A percentile compares a stretch with the other conserved stretches of the same genome.
These are phyloP conservation scores for Vicugna pacos DNA, from an alignment of 2,113 vertebrate species.

Conservation along the genomic window DNA sequence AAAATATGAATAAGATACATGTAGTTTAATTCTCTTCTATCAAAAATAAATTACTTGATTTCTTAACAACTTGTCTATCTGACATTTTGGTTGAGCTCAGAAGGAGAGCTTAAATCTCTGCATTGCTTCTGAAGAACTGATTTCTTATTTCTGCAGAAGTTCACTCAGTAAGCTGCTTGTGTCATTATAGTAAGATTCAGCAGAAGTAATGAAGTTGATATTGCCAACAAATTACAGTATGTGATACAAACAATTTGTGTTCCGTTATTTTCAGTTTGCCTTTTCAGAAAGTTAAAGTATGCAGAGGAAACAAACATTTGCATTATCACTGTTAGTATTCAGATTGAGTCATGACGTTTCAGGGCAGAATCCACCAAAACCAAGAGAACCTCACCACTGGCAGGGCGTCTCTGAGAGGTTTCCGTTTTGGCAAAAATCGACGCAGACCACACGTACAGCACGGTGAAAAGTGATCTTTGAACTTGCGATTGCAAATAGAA, in stretches of 20 bases:
- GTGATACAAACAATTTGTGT: slow-evolving; percentile 79
- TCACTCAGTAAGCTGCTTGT: slow-evolving; percentile 77
- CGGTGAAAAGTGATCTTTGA: slow-evolving; percentile 57
- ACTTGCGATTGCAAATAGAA: not conserved
- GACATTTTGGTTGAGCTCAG: slow-evolving; percentile 82
- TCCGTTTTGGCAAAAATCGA: slow-evolving; percentile 5
- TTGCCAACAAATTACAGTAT: slow-evolving; percentile 82
- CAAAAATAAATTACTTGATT: slow-evolving; percentile 82
- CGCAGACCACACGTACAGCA: not conserved
- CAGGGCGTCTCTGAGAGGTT: not conserved
- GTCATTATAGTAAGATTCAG: slow-evolving; percentile 71
- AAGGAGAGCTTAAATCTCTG: slow-evolving; percentile 70
- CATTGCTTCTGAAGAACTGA: slow-evolving; percentile 71
- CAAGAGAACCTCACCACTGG: slow-evolving; percentile 59
- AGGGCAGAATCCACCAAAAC: slow-evolving; percentile 44
- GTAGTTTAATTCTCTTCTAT: slow-evolving; percentile 84
- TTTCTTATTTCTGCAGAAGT: slow-evolving; percentile 82
- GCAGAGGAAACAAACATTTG: slow-evolving; percentile 77
- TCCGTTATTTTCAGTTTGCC: slow-evolving; percentile 73
- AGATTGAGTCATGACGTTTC: slow-evolving; percentile 72
- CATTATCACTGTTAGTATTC: slow-evolving; percentile 20
- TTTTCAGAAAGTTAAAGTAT: slow-evolving; percentile 78
- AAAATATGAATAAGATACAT: slow-evolving; percentile 79
- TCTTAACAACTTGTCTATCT: slow-evolving; percentile 84
- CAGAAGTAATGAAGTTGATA: slow-evolving; percentile 76